Conservation (phyloP, 1,140 invertebrate species). For the Zaprionus taronus region DNA sequence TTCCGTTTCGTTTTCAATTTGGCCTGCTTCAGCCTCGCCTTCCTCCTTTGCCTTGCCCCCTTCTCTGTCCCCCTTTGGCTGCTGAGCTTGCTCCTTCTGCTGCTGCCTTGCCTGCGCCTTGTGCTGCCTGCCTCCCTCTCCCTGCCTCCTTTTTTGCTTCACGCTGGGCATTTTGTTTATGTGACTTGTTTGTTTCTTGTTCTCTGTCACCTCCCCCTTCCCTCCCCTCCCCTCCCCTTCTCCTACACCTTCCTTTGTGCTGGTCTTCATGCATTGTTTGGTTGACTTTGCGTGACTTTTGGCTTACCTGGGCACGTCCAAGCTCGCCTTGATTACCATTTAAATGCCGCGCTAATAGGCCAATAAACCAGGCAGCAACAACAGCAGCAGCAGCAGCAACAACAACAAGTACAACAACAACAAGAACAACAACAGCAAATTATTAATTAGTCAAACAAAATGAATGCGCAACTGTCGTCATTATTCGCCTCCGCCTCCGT, state of each 20-base stretch:
- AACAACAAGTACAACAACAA: slow-evolving; percentile 15
- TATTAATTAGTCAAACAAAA: slow-evolving; percentile 83
- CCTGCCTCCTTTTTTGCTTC: neutral
- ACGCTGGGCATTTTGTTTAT: slow-evolving; percentile 60
- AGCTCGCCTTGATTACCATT: slow-evolving; percentile 78
- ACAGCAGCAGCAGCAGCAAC: slow-evolving; percentile 39
- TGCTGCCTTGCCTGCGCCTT: neutral
- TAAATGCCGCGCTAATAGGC: slow-evolving; percentile 82
- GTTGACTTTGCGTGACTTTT: slow-evolving; percentile 77
- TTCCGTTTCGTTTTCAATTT: slow-evolving; percentile 80
- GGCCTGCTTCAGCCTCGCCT: slow-evolving; percentile 14
- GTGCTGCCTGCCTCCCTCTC: neutral
- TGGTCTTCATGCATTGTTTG: slow-evolving; percentile 45
- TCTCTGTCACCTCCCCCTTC: slow-evolving; percentile 1
- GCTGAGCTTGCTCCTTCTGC: slow-evolving; percentile 3
- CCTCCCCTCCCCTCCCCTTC: neutral
- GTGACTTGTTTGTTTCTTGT: slow-evolving; percentile 52
- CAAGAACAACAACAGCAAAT: slow-evolving; percentile 54
- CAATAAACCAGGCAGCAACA: slow-evolving; percentile 73
- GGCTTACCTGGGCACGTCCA: slow-evolving; percentile 60
- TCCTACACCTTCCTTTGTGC: slow-evolving; percentile 14
- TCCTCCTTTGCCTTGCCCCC: neutral
- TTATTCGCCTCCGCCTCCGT: slow-evolving; percentile 54
- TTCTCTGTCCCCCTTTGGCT: neutral
- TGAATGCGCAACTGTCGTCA: slow-evolving; percentile 77